phyloP scores from a whole-genome alignment of 2,888 invertebrate species.

The Tenthredo notha region DNA sequence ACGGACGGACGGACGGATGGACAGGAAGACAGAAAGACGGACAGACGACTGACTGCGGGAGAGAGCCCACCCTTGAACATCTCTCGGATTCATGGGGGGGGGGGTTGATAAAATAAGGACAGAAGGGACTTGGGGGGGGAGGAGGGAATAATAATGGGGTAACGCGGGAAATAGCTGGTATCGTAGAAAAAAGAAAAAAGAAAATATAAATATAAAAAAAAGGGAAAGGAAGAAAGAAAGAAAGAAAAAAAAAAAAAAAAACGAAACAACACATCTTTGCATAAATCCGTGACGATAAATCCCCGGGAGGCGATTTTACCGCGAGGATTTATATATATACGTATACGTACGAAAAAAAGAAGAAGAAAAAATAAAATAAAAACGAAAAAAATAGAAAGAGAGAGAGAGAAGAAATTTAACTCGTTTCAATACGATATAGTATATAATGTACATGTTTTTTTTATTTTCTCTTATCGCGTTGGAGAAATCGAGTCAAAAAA shows the following conservation, averaged over 20 bases:
- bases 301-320: not conserved
- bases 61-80: not conserved
- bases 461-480: too few species aligned
- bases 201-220: not conserved
- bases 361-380: too few species aligned
- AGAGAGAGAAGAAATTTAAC: not conserved
- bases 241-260: not conserved
- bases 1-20: not conserved
- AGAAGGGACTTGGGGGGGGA: not conserved
- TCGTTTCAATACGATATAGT: not conserved
- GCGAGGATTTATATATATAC: slow-evolving; percentile 2
- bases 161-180: not conserved
- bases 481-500: too few species aligned
- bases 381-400: not conserved
- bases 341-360: not conserved
- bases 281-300: slow-evolving; percentile 12
- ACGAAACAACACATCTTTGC: not conserved
- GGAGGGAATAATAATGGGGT: not conserved
- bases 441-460: too few species aligned
- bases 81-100: not conserved
- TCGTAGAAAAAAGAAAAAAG: not conserved
- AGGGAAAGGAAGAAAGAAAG: not conserved
- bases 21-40: not conserved
- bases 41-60: not conserved
- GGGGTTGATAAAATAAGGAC: not conserved